phyloP scores from a whole-genome alignment of 2,888 invertebrate species.

The Epistrophella euchroma region DNA sequence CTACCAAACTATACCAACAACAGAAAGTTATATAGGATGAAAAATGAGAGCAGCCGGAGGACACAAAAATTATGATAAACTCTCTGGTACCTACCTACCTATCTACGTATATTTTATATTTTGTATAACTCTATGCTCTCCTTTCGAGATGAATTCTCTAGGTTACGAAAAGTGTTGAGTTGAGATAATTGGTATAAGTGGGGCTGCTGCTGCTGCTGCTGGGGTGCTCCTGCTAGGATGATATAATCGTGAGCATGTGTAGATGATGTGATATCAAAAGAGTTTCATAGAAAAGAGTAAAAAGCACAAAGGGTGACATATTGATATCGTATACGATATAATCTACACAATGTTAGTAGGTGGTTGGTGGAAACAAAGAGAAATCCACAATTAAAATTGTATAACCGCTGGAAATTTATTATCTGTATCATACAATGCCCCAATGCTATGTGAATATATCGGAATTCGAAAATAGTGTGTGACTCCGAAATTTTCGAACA shows the following conservation, averaged over 20 bases:
- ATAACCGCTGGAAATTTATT: conserved; percentile 21
- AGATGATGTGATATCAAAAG: conserved; percentile 47
- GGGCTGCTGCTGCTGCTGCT: conserved; percentile 29
- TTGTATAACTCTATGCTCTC: conserved; percentile 60
- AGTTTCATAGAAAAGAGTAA: conserved; percentile 15
- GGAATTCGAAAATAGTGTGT: conserved; percentile 7
- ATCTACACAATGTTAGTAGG: conserved; percentile 6
- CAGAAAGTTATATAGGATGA: conserved; percentile 66
- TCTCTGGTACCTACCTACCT: conserved; percentile 72
- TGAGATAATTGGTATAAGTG: conserved; percentile 54
- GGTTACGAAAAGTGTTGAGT: conserved; percentile 64
- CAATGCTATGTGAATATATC: background rate
- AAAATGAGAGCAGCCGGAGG: conserved; percentile 69
- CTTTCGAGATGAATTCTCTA: conserved; percentile 73
- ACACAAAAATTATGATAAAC: conserved; percentile 73
- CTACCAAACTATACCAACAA: conserved; percentile 36
- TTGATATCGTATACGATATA: conserved; percentile 62
- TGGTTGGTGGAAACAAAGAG: conserved; percentile 12
- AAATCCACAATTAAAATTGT: conserved; percentile 30
- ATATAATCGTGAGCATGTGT: conserved; percentile 58
- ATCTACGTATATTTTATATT: conserved; percentile 60
- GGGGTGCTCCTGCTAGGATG: conserved; percentile 24
- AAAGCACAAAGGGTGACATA: conserved; percentile 40
- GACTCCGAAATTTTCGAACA: conserved; percentile 22
- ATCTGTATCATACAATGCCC: conserved; percentile 37